Base-by-base conservation (phyloP, 2,113 vertebrate species). In the Setophaga kirtlandii region DNA sequence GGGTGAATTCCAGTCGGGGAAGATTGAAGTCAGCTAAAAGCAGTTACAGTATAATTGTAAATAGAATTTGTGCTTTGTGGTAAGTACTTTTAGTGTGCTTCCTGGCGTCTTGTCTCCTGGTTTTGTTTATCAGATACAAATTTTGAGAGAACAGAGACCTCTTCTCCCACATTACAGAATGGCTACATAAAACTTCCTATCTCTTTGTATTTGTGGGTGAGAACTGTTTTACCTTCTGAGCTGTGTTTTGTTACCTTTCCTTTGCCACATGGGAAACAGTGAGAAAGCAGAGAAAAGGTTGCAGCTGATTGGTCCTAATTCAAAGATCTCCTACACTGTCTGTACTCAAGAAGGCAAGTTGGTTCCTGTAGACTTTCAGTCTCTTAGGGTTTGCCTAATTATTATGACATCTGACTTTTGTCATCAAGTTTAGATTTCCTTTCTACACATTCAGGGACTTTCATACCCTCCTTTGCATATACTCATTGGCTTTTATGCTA, bases 21-120 rank as follows among this genome's bases (percentile, higher is more conserved):
- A 92, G 83, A 92, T 1, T 92, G 44, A 94, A 96, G 89, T 94
- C 60, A 93, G 64, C 52, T 95, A 93, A 96, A 95, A 97, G 82
- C 77, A 75, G 71, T 90, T 90, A 62, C 65, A 94, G 47, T 77
- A 42, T 56, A 89, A 69, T 37, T 56, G 47, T 68, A 89, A 87
- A 94, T 44, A 44, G 80, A 77, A 95, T 94, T 93, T 92, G 35
- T 83, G 82, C 81, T 93, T 90, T 67, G 31, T 76, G 41, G 44
- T 76, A 86, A 90, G 41, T 69, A 53, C 71, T 84, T 96, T 77
- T 80, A 84, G 47, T 44, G 22, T 46, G 23, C 53, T 78, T 60
- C 22, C 33, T 65, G 41, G 16, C 1, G 1, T 42, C 24, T 4
- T 35, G 31, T 77, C 15, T 77, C 24, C 35, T 62, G 31, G 8